These are phyloP conservation scores for Ophion obscuratus DNA, from an alignment of 2,888 invertebrate species.

Conservation along the genomic window DNA sequence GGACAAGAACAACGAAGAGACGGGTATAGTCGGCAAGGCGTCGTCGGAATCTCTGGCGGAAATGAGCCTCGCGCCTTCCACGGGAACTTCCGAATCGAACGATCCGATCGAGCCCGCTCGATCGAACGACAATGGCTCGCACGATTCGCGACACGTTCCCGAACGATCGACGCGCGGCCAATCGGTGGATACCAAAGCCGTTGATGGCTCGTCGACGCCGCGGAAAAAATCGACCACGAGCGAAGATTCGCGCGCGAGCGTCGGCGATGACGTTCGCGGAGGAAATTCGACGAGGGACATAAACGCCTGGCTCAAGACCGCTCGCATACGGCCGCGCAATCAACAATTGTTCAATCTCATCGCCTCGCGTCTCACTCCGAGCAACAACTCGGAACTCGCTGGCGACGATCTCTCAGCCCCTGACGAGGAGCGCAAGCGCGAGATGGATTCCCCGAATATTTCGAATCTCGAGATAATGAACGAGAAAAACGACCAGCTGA, in stretches of 20 bases:
- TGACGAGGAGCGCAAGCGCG: neutral
- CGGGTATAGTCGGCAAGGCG: neutral
- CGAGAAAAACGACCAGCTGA: too few relatives aligned
- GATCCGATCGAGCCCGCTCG: neutral
- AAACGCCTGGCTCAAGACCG: neutral
- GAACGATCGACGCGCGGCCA: neutral
- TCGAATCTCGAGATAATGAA: too few relatives aligned
- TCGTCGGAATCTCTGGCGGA: slow-evolving; percentile 11
- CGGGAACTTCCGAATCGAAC: slow-evolving; percentile 7
- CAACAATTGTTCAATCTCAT: slow-evolving; percentile 14
- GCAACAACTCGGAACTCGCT: slow-evolving; percentile 52
- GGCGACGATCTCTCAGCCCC: slow-evolving; percentile 59
- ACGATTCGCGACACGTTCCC: neutral
- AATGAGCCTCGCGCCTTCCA: neutral
- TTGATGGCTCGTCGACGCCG: neutral
- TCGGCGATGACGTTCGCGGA: neutral
- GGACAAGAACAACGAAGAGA: neutral
- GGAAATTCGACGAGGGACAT: neutral
- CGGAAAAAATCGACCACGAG: neutral
- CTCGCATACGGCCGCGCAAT: neutral
- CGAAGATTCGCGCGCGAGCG: neutral
- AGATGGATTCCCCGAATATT: too few relatives aligned
- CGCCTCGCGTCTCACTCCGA: neutral
- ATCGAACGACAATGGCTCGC: neutral
- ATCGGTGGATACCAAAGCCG: neutral